phyloP scores from a whole-genome alignment of 1,140 invertebrate genomes.

The Zaprionus vittiger region DNA sequence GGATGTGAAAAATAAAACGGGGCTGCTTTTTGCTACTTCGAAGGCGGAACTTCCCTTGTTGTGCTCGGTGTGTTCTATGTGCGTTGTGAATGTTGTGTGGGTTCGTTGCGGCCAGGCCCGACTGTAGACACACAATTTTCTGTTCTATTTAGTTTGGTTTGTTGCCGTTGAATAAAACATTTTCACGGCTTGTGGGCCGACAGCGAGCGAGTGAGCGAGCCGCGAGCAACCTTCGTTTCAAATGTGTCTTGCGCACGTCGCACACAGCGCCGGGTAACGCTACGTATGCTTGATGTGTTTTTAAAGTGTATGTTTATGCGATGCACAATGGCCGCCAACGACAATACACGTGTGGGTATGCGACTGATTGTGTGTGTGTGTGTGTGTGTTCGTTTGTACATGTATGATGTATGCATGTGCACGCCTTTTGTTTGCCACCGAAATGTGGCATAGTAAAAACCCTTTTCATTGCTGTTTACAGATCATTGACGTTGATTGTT shows the following conservation, averaged over 20 bases:
- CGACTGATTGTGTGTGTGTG: slow-evolving; percentile 8
- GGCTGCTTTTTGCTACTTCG: slow-evolving; percentile 44
- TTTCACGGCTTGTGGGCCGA: slow-evolving; percentile 79
- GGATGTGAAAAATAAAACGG: slow-evolving; percentile 47
- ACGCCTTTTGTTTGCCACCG: slow-evolving; percentile 66
- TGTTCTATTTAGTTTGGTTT: slow-evolving; percentile 82
- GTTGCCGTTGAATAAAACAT: slow-evolving; percentile 81
- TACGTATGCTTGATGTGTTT: slow-evolving; percentile 79
- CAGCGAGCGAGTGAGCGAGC: slow-evolving; percentile 54
- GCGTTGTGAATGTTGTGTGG: slow-evolving; percentile 19
- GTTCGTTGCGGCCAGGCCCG: slow-evolving; percentile 35
- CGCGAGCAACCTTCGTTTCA: slow-evolving; percentile 77
- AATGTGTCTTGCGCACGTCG: slow-evolving; percentile 64
- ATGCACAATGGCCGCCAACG: slow-evolving; percentile 62
- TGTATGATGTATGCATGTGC: slow-evolving; percentile 71
- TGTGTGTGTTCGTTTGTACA: slow-evolving; percentile 28
- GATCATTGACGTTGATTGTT: slow-evolving; percentile 83
- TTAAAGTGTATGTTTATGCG: slow-evolving; percentile 81
- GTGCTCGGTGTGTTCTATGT: slow-evolving; percentile 26
- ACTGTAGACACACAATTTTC: slow-evolving; percentile 71
- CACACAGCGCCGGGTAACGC: slow-evolving; percentile 41
- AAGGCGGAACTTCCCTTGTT: slow-evolving; percentile 61
- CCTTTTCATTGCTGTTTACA: slow-evolving; percentile 82
- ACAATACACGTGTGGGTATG: slow-evolving; percentile 37
- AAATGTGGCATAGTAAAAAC: slow-evolving; percentile 58